Conservation (phyloP, 1,140 invertebrate genomes). For the Aphelenchoides avenae region DNA sequence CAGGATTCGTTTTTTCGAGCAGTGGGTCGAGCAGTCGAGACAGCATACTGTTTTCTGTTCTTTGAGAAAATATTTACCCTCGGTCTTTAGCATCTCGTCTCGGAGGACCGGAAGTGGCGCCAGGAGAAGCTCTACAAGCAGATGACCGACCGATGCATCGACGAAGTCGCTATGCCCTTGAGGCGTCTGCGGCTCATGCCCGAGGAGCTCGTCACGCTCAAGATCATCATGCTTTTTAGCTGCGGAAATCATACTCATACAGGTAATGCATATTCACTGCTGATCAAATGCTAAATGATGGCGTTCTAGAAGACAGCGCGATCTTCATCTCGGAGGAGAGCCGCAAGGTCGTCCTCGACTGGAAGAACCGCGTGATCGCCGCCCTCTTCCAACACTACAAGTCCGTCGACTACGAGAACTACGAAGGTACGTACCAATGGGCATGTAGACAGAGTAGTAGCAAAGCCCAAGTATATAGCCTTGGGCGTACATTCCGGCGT, state of each 20-base stretch:
- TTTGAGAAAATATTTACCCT: too few species aligned
- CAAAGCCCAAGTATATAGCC: not conserved
- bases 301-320: constrained; percentile 31
- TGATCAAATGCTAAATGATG: not conserved
- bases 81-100: too few species aligned
- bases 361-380: constrained; percentile 44
- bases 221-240: constrained; percentile 55
- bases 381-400: constrained; percentile 53
- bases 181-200: constrained; percentile 45
- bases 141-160: constrained; percentile 57
- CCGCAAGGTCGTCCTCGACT: constrained; percentile 34
- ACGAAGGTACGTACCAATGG: constrained; percentile 36
- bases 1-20: too few species aligned
- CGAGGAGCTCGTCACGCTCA: constrained; percentile 55
- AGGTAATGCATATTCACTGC: constrained; percentile 12
- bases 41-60: too few species aligned
- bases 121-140: constrained; percentile 58
- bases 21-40: too few species aligned
- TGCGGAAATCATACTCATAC: constrained; percentile 49
- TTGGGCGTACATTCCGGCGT: not conserved
- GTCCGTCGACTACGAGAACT: constrained; percentile 38
- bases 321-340: constrained; percentile 37
- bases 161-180: constrained; percentile 54
- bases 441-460: too few species aligned
- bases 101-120: constrained; percentile 50